Conservation (phyloP, 2,113 vertebrate genomes). For the Himantopus leucocephalus region DNA sequence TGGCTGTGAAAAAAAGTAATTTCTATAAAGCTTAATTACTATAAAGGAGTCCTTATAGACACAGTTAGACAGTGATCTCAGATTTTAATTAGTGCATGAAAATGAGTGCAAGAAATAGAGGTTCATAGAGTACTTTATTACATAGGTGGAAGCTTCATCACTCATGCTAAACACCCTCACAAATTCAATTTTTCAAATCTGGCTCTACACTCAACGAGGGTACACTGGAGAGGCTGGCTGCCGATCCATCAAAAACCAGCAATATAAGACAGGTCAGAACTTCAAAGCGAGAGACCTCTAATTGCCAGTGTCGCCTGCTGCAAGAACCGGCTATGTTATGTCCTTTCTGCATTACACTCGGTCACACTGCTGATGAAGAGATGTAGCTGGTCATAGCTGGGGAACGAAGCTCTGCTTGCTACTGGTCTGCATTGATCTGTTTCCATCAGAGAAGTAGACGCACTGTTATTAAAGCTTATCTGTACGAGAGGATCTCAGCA, state of each 20-base stretch:
- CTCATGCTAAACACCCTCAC: neutral
- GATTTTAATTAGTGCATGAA: neutral
- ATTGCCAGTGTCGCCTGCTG: neutral
- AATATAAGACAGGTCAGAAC: neutral
- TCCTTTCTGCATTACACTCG: neutral
- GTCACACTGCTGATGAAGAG: neutral
- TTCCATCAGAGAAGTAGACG: neutral
- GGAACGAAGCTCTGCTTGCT: neutral
- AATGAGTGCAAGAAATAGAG: neutral
- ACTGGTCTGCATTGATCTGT: neutral
- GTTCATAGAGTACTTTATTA: neutral
- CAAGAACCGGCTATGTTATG: neutral
- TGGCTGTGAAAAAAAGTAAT: neutral
- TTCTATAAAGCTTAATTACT: neutral
- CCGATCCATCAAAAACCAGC: neutral
- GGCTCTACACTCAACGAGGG: neutral
- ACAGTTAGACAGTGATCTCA: neutral
- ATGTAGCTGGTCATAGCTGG: neutral
- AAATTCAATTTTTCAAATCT: neutral
- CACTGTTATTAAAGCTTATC: neutral
- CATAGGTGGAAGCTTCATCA: neutral
- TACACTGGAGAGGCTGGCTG: neutral
- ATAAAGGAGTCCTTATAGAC: neutral
- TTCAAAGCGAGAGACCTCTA: neutral
- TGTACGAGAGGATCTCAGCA: neutral